Conservation (phyloP, 2,888 invertebrate species). For the Tetramorium bicarinatum region DNA sequence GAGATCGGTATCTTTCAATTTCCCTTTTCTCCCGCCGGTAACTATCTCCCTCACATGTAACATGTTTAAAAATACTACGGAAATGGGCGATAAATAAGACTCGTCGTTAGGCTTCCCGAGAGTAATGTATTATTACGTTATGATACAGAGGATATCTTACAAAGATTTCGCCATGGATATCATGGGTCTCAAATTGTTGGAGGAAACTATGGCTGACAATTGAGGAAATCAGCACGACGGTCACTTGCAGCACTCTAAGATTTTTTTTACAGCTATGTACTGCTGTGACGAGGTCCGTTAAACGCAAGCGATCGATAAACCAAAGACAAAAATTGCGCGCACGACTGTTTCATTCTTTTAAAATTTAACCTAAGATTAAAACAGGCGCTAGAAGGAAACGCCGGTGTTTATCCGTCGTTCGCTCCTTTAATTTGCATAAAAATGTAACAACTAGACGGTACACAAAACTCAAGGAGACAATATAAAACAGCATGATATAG, state of each 20-base stretch:
- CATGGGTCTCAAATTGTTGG: slow-evolving; percentile 77
- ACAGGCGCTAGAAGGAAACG: not conserved
- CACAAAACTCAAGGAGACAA: slow-evolving; percentile 10
- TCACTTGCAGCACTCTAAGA: slow-evolving; percentile 64
- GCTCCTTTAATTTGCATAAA: slow-evolving; percentile 1
- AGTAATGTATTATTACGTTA: slow-evolving; percentile 82
- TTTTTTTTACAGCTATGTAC: slow-evolving; percentile 54
- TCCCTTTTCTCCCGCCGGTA: slow-evolving; percentile 78
- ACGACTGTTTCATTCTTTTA: slow-evolving; percentile 9
- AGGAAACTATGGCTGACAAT: slow-evolving; percentile 71
- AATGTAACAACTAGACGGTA: not conserved
- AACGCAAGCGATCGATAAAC: slow-evolving; percentile 12
- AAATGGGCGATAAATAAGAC: slow-evolving; percentile 26
- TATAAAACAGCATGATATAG: not conserved
- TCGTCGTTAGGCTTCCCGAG: slow-evolving; percentile 69
- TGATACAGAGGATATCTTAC: slow-evolving; percentile 84
- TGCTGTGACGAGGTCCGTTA: slow-evolving; percentile 26
- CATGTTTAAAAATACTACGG: not conserved
- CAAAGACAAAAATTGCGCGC: slow-evolving; percentile 4
- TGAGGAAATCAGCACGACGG: slow-evolving; percentile 62
- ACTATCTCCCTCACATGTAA: not conserved
- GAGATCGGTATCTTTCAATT: slow-evolving; percentile 41
- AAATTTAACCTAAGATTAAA: slow-evolving; percentile 31
- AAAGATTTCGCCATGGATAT: slow-evolving; percentile 80
- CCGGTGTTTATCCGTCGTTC: not conserved